Evolutionary conservation across 2,113 vertebrate species (phyloP).

Genomic region (Sitta europaea): DNA sequence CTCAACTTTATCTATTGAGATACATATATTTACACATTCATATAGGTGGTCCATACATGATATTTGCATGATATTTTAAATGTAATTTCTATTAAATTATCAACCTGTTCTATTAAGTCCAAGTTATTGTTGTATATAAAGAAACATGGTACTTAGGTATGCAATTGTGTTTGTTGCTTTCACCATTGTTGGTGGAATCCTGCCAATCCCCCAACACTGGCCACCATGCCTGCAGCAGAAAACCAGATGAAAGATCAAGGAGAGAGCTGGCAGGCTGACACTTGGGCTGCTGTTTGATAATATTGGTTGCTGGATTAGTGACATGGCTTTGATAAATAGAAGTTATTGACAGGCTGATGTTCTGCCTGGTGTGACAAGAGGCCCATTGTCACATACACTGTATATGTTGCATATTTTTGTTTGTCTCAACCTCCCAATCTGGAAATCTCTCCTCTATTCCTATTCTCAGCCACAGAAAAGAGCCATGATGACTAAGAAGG

Average conservation of each 20-base stretch:
- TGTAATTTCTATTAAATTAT: not conserved
- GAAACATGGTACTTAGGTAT: not conserved
- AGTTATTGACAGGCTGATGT: not conserved
- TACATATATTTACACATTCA: fast-evolving
- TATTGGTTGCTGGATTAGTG: not conserved
- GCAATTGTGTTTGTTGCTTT: not conserved
- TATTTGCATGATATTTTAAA: not conserved
- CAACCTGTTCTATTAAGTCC: not conserved
- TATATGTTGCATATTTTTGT: not conserved
- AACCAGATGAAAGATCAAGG: not conserved
- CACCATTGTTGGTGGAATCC: not conserved
- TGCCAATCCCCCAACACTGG: not conserved
- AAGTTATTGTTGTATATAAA: not conserved
- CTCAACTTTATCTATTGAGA: not conserved
- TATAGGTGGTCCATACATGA: not conserved
- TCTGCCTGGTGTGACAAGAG: not conserved
- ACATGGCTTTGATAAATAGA: not conserved
- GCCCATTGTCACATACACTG: not conserved
- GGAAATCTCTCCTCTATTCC: not conserved
- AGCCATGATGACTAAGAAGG: not conserved
- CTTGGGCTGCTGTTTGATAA: not conserved
- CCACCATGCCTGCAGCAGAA: not conserved
- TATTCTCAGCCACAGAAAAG: not conserved
- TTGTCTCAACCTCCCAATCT: not conserved
- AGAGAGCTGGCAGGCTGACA: not conserved